A percentile compares a stretch with the other conserved stretches of the same genome.
These are phyloP conservation scores for Pomatostomus ruficeps DNA, from an alignment of 2,113 vertebrate species.

Conservation along the genomic window DNA sequence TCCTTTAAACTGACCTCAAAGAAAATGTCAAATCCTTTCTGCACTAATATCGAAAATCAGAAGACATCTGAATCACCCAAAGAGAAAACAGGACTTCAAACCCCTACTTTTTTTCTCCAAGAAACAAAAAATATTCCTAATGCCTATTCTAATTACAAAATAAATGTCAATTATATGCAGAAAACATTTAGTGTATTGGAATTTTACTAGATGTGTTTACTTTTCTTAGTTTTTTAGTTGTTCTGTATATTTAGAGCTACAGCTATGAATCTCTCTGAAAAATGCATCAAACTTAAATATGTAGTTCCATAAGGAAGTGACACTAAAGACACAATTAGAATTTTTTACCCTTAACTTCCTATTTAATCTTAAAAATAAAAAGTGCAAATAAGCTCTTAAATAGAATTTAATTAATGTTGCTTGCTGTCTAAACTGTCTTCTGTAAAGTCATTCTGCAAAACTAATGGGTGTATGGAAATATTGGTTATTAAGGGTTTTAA, in stretches of 20 bases:
- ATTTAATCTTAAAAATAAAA: not conserved
- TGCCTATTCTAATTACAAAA: not conserved
- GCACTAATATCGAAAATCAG: not conserved
- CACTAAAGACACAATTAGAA: rapidly evolving
- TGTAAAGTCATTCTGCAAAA: not conserved
- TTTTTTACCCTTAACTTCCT: not conserved
- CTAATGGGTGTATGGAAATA: not conserved
- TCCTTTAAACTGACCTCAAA: not conserved
- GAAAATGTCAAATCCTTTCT: not conserved
- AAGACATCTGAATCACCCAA: not conserved
- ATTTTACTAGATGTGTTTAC: not conserved
- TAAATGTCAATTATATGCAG: not conserved
- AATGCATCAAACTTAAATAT: not conserved
- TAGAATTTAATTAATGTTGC: not conserved
- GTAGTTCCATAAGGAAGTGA: not conserved
- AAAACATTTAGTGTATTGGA: not conserved
- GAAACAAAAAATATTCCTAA: not conserved
- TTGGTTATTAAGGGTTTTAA: not conserved
- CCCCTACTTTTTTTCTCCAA: not conserved
- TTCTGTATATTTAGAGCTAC: not conserved
- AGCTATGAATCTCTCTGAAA: not conserved
- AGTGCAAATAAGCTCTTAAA: not conserved
- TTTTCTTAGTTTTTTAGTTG: not conserved
- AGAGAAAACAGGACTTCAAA: not conserved
- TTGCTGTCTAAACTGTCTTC: not conserved